Evolutionary conservation across 2,113 vertebrate species (phyloP), one percentile per base, ranked within the genome.

Genomic region (Menidia beryllina): DNA sequence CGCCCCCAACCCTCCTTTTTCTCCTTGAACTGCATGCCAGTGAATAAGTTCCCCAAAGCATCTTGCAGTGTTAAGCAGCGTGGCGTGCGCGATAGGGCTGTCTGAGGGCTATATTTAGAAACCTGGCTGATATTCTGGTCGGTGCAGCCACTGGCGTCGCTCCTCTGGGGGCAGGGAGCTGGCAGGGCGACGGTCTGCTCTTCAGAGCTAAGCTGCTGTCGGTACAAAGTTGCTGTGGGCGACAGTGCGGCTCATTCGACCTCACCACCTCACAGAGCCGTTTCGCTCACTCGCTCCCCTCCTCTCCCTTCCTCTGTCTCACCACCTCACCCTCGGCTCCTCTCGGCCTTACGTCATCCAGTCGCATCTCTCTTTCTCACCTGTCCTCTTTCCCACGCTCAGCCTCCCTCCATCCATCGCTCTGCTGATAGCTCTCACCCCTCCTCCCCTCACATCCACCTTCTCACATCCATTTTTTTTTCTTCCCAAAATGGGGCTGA

Each of bases 81-180:
- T 84, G 82, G 83, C 24, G 25, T 75, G 83, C 82, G 79, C 74
- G 57, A 84, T 85, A 75, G 80, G 34, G 70, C 70, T 72, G 77
- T 86, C 82, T 90, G 72, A 70, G 71, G 68, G 51, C 88, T 91
- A 91, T 90, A 75, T 91, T 91, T 91, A 91, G 90, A 85, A 76
- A 62, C 83, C 66, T 89, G 90, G 84, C 85, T 70, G 88, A 79
- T 86, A 69, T 82, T 81, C 67, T 64, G 2, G 86, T 86, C 79
- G 82, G 74, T 83, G 81, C 68, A 62, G 77, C 75, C 57, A 51
- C 51, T 69, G 52, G 73, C 47, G 2, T 41, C 2, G 51, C 68
- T 86, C 79, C 77, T 83, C 78, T 58, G 89, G 71, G 85, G 55
- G 77, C 76, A 47, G 54, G 82, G 62, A 5, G 23, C 64, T 66